Conservation (phyloP, 2,888 invertebrate genomes). For the Helleia helle region DNA sequence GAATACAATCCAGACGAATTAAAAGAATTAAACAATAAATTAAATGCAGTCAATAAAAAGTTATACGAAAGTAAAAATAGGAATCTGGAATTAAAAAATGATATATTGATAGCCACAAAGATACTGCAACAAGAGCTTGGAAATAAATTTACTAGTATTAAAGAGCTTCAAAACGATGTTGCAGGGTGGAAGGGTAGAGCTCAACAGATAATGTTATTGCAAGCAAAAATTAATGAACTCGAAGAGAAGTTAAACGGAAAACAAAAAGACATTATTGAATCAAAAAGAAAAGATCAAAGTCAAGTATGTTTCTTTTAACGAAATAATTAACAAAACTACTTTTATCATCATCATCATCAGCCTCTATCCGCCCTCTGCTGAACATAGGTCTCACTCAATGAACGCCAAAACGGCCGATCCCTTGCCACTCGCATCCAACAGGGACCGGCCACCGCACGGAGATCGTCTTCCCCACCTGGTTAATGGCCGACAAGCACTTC, state of each 20-base stretch:
- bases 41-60: constrained; percentile 74
- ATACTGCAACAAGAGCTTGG: constrained; percentile 84
- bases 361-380: no score
- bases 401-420: no score
- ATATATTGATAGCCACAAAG: constrained; percentile 81
- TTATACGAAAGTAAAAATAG: constrained; percentile 80
- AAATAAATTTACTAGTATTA: constrained; percentile 78
- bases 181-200: constrained; percentile 85
- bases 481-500: no score
- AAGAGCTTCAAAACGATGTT: constrained; percentile 70
- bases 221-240: constrained; percentile 78
- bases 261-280: constrained; percentile 37
- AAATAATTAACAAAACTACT: no score
- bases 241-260: constrained; percentile 74
- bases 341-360: no score
- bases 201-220: constrained; percentile 81
- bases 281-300: constrained; percentile 43
- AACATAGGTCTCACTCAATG: no score
- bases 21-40: constrained; percentile 76
- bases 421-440: no score
- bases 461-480: no score
- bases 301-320: no score
- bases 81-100: constrained; percentile 79
- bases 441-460: no score
- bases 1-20: constrained; percentile 59